Base-by-base conservation (phyloP, 2,797 vertebrate species). In the Eospalax fontanierii region DNA sequence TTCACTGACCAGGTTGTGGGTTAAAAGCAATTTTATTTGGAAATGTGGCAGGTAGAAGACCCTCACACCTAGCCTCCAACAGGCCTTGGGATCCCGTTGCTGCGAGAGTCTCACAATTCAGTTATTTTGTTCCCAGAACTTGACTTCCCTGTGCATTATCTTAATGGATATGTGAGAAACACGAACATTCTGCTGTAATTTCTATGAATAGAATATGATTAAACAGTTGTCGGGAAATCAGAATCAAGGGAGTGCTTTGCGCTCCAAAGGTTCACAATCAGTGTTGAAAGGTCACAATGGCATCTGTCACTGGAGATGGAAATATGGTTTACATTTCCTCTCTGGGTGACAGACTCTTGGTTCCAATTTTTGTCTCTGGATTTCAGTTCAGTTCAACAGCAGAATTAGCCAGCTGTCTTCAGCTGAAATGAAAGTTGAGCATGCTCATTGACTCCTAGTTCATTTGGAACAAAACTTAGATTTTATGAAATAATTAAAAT, bases 181-280 rank as follows among this genome's bases (percentile, higher is more conserved):
- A 95, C 90, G 93, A 81, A 71, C 79, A 84, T 79, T 93, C 81
- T 61, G 30, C 79, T 89, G 30, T 95, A 95, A 94, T 96, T 97
- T 92, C 95, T 96, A 30, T 96, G 95, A 97, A 95, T 90, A 97
- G 96, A 96, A 87, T 35, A 35, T 94, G 95, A 97, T 97, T 97
- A 96, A 96, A 76, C 35, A 79, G 71, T 65, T 68, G 57, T 74
- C 74, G 59, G 70, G 71, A 87, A 95, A 96, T 93, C 93, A 92
- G 95, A 96, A 95, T 85, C 88, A 95, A 95, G 87, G 63, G 63
- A 86, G 21, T 70, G 15, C n/a, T 95, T 92, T 78, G 43, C 46
- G 38, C 66, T 78, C 66, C 54, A 83, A 90, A 89, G 84, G 78
- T 70, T 92, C 0, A 57, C 66, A 91, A 85, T 96, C 94, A 96